These are phyloP conservation scores for Heliconius nattereri DNA, from an alignment of 1,140 invertebrate genomes.

Conservation along the genomic window DNA sequence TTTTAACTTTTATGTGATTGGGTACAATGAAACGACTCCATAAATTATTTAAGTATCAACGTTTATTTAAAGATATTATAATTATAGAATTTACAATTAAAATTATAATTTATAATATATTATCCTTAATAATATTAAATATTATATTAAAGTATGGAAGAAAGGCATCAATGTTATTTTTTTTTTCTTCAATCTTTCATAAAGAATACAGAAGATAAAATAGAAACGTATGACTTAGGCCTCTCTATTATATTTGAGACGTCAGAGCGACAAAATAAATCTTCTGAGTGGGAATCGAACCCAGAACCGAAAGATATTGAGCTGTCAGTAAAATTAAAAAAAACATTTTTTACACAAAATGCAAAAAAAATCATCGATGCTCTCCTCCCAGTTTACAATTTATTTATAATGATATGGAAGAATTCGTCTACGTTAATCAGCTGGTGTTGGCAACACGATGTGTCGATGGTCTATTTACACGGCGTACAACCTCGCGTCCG, in stretches of 20 bases:
- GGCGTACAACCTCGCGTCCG: slow-evolving; percentile 32
- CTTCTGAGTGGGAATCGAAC: no score
- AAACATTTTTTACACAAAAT: neutral
- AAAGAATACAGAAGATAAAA: neutral
- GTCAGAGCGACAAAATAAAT: neutral
- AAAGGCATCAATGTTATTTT: neutral
- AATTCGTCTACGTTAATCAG: slow-evolving; percentile 52
- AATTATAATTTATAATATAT: slow-evolving; percentile 30
- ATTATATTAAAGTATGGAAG: slow-evolving; percentile 1
- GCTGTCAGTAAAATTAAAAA: neutral
- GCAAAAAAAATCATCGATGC: neutral
- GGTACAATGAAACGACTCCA: neutral
- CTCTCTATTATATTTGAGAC: neutral
- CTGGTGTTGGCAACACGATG: neutral
- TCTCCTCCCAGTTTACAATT: slow-evolving; percentile 22
- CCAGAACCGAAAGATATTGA: no score
- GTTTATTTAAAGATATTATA: slow-evolving; percentile 62
- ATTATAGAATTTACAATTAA: slow-evolving; percentile 61
- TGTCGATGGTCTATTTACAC: slow-evolving; percentile 60
- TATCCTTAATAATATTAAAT: slow-evolving; percentile 22
- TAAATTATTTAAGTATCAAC: slow-evolving; percentile 59
- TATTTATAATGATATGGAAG: slow-evolving; percentile 55
- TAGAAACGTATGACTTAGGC: neutral
- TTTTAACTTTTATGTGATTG: neutral
- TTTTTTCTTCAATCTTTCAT: neutral